Conservation (phyloP, 2,797 vertebrate genomes). For the Lepus oiostolus region DNA sequence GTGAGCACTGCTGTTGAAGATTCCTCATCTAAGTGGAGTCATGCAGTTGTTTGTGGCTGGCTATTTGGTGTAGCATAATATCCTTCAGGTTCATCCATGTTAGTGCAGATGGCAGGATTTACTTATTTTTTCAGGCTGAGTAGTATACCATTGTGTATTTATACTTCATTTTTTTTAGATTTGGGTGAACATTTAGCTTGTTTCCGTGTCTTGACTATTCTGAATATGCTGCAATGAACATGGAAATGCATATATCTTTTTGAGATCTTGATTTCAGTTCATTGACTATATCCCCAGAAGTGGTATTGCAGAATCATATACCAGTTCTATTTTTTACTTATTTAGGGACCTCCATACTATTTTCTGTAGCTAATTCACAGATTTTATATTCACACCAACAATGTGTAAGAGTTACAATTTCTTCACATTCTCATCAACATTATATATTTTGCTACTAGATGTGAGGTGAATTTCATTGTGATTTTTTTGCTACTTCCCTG, state of each 20-base stretch:
- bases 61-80: not conserved
- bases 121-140: not conserved
- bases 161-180: not conserved
- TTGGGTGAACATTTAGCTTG: not conserved
- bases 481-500: constrained; percentile 40
- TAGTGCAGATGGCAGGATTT: not conserved
- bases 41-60: not conserved
- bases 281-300: not conserved
- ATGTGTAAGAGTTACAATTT: not conserved
- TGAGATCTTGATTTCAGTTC: not conserved
- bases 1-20: not conserved
- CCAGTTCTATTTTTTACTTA: not conserved
- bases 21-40: not conserved
- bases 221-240: not conserved
- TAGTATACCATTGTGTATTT: not conserved
- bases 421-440: not conserved
- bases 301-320: not conserved
- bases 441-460: not conserved
- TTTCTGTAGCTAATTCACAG: not conserved
- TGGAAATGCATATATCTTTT: not conserved
- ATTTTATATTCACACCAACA: not conserved
- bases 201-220: not conserved
- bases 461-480: not conserved
- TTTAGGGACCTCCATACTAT: not conserved
- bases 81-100: not conserved